Evolutionary conservation across 2,888 invertebrate genomes (phyloP).

Genomic region (Epirrhoe alternata): DNA sequence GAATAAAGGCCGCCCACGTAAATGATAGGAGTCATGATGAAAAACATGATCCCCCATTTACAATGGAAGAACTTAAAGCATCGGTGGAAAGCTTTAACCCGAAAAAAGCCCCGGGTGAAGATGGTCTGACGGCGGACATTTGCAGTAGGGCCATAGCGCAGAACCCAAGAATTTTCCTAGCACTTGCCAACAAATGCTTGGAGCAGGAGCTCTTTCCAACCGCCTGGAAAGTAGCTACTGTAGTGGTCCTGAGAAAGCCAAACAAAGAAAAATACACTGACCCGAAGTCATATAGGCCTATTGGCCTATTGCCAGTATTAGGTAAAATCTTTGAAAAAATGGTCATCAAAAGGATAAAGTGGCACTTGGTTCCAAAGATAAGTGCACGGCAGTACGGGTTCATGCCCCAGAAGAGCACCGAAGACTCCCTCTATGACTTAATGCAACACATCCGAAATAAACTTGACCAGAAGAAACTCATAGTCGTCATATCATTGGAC

Average conservation of each 20-base stretch:
- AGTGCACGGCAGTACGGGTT: neutral
- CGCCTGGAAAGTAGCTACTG: too few species aligned
- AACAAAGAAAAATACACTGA: neutral
- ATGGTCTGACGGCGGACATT: too few species aligned
- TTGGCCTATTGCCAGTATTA: constrained; percentile 1
- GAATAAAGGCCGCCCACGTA: neutral
- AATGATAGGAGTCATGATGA: neutral
- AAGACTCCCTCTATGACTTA: neutral
- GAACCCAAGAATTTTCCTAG: too few species aligned
- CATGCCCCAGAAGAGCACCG: constrained; percentile 1
- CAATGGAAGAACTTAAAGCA: neutral
- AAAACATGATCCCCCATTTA: constrained; percentile 1
- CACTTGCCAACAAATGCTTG: too few species aligned
- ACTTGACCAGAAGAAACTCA: neutral
- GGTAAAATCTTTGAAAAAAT: neutral
- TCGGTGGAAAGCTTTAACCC: too few species aligned
- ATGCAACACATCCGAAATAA: neutral
- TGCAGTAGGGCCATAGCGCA: too few species aligned
- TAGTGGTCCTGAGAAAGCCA: too few species aligned
- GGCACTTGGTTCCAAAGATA: neutral
- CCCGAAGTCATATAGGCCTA: constrained; percentile 15
- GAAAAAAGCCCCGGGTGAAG: too few species aligned
- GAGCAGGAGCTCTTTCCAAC: too few species aligned
- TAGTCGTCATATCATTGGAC: constrained; percentile 1
- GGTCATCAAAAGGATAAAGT: neutral